A percentile compares a stretch with the other conserved stretches of the same genome.
These are phyloP conservation scores for Tokudaia tokunoshimensis DNA, from an alignment of 2,797 vertebrate species.

Conservation along the genomic window DNA sequence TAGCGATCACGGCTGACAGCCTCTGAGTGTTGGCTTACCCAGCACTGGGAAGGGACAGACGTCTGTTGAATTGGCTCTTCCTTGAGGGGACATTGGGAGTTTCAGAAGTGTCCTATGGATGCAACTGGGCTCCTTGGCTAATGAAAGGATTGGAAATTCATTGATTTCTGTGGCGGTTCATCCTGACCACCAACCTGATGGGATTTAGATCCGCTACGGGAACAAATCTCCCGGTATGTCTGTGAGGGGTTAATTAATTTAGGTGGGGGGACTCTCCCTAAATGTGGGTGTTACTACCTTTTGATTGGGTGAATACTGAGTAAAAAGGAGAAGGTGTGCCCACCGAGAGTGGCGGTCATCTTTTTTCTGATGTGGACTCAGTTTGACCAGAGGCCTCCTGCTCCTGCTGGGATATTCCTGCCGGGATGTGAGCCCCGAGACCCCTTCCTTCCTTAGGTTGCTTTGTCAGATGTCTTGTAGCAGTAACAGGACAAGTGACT, in stretches of 20 bases:
- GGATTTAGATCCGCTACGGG: not conserved
- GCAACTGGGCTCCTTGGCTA: not conserved
- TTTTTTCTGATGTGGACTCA: not conserved
- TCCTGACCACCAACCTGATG: not conserved
- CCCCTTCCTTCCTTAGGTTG: not conserved
- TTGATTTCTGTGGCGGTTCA: not conserved
- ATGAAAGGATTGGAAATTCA: not conserved
- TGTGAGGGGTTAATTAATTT: not conserved
- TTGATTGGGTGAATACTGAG: not conserved
- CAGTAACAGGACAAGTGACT: not conserved
- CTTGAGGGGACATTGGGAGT: not conserved
- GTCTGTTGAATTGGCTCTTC: not conserved
- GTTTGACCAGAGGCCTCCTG: not conserved
- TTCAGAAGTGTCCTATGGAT: not conserved
- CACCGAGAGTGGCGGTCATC: not conserved
- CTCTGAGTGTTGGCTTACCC: not conserved
- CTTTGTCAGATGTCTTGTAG: not conserved
- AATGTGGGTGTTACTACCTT: too few species aligned
- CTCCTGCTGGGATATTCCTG: not conserved
- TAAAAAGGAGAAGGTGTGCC: not conserved
- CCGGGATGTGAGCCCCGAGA: not conserved
- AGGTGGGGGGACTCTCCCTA: not conserved
- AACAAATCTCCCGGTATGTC: not conserved
- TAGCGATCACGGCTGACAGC: fast-evolving
- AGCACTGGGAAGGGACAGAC: fast-evolving